Conservation (phyloP, 2,888 invertebrate genomes). For the Leptura quadrifasciata region DNA sequence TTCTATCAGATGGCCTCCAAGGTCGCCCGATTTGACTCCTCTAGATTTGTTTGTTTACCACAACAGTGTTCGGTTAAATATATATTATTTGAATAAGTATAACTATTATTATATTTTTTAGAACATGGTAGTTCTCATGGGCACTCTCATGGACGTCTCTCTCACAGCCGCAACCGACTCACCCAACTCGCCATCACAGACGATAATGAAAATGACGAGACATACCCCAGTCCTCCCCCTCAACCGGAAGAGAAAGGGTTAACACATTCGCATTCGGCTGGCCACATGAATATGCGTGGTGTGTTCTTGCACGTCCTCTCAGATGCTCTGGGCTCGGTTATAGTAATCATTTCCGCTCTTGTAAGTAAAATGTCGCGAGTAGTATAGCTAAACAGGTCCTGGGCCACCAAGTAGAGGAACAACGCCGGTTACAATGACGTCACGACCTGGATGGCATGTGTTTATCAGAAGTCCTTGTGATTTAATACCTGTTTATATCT, state of each 20-base stretch:
- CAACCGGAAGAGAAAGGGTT: slow-evolving; percentile 61
- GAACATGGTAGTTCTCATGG: slow-evolving; percentile 82
- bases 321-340: slow-evolving; percentile 96
- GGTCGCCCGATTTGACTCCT: too few species aligned
- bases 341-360: slow-evolving; percentile 90
- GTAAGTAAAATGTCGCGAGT: slow-evolving; percentile 58
- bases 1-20: too few species aligned
- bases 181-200: slow-evolving; percentile 80
- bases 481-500: too few species aligned
- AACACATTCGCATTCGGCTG: slow-evolving; percentile 77
- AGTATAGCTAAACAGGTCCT: too few species aligned
- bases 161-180: slow-evolving; percentile 77
- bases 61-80: background rate
- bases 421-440: too few species aligned
- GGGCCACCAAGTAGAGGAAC: too few species aligned
- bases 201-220: slow-evolving; percentile 84
- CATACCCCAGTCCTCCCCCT: slow-evolving; percentile 75
- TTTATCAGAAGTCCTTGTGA: too few species aligned
- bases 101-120: slow-evolving; percentile 65
- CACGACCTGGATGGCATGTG: too few species aligned
- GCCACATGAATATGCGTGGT: slow-evolving; percentile 99
- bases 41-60: too few species aligned
- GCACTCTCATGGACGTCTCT: slow-evolving; percentile 80
- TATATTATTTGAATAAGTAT: background rate
- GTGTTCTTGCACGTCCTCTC: slow-evolving; percentile 98